A percentile compares a stretch with the other conserved stretches of the same genome.
These are phyloP conservation scores for rat (Rattus norvegicus) DNA, from an alignment of 2,113 vertebrate species.

Conservation along the genomic window GRCr8 NC_086038.1:10817001-10817500, in stretches of 20 bases:
- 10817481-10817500: no score
- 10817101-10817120: not conserved
- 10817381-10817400: not conserved
- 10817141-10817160: no score
- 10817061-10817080: not conserved
- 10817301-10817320: not conserved
- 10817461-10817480: no score
- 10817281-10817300: not conserved
- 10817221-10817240: not conserved
- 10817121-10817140: not conserved
- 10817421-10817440: no score
- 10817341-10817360: not conserved
- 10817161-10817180: no score
- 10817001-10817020: not conserved
- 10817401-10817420: not conserved
- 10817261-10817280: not conserved
- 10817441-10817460: no score
- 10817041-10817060: not conserved
- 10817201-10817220: accelerated
- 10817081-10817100: not conserved
- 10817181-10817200: not conserved
- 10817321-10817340: not conserved
- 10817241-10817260: not conserved
- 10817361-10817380: not conserved
- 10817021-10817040: not conserved